Base-by-base conservation (phyloP, 1,140 invertebrate species). In the Nasonia giraulti region DNA sequence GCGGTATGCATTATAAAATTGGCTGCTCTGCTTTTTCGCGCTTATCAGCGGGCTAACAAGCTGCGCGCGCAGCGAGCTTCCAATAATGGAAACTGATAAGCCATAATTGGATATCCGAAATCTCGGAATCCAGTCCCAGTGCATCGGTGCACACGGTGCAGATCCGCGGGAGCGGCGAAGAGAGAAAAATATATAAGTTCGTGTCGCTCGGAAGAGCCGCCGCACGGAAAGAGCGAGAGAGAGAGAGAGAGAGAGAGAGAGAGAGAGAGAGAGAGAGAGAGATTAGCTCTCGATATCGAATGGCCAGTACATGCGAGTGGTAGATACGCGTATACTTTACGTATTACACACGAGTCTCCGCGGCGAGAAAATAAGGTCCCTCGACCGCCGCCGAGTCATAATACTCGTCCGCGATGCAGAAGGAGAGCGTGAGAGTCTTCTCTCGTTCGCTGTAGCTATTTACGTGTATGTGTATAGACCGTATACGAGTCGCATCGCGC, bases 31-130 rank as follows among this genome's bases (percentile, higher is more conserved):
- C 69, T 23, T 71, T 37, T 37, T 37, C 33, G 33, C 33, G 2
- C 33, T 40, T 75, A 75, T 75, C 37, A 17, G 6, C 20, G 14
- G 37, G 17, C 37, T 75, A 75, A 75, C 73, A 75, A 75, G 73
- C 27, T 27, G 27, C 1, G 27, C 83, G 82, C 85, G 80, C 55
- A 80, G 82, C 40, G 40, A 31, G 23, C 27, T 33, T 71, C 27
- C 27, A 17, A 27, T 33, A 71, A 71, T 71, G 27, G 68, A 27
- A 31, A 33, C 68, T 33, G 68, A 71, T 71, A 71, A 33, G 68
- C 83, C 68, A 73, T 84, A 77, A 89, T 86, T 79, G 85, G 87
- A 89, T 88, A 90, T 89, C 86, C 88, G 87, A 87, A 86, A 88
- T 87, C 88, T 85, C 87, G 83, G 83, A 88, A 87, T 89, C 85